Evolutionary conservation across 2,888 invertebrate genomes (phyloP).

Genomic region (Drosophila neotestacea): DNA sequence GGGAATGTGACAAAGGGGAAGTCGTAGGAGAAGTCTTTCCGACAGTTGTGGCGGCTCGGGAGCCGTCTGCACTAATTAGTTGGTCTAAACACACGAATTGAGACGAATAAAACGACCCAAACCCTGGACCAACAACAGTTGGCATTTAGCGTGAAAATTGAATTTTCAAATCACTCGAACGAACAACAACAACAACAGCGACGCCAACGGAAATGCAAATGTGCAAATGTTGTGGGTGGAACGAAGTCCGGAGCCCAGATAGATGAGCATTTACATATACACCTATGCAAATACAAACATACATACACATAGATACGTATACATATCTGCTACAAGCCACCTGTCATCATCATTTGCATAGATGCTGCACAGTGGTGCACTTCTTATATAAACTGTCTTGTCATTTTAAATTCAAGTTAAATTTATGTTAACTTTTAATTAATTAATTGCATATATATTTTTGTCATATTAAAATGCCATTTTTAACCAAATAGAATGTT

Average conservation of each 20-base stretch:
- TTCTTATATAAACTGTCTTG: not conserved
- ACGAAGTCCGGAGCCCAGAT: constrained; percentile 30
- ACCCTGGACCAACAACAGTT: constrained; percentile 53
- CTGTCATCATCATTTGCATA: constrained; percentile 69
- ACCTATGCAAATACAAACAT: not conserved
- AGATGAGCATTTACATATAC: constrained; percentile 35
- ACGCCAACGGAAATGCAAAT: constrained; percentile 62
- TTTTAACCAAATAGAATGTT: too few species aligned
- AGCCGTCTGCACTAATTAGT: constrained; percentile 70
- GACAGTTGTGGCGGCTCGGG: constrained; percentile 47
- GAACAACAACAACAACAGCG: constrained; percentile 23
- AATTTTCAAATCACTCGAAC: constrained; percentile 77
- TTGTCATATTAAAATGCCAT: too few species aligned
- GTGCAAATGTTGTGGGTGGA: constrained; percentile 74
- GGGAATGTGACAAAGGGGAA: constrained; percentile 13
- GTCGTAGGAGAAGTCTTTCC: constrained; percentile 5
- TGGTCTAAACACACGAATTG: constrained; percentile 69
- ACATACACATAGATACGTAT: not conserved
- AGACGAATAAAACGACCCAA: constrained; percentile 54
- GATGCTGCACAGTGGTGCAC: constrained; percentile 48
- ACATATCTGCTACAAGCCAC: constrained; percentile 40
- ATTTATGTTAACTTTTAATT: too few species aligned
- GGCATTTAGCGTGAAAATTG: constrained; percentile 79
- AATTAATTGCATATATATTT: too few species aligned
- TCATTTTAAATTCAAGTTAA: not conserved